Evolutionary conservation across 2,113 vertebrate species (phyloP), one percentile per base, ranked within the genome.

Genomic region (Paracanthobrama guichenoti): DNA sequence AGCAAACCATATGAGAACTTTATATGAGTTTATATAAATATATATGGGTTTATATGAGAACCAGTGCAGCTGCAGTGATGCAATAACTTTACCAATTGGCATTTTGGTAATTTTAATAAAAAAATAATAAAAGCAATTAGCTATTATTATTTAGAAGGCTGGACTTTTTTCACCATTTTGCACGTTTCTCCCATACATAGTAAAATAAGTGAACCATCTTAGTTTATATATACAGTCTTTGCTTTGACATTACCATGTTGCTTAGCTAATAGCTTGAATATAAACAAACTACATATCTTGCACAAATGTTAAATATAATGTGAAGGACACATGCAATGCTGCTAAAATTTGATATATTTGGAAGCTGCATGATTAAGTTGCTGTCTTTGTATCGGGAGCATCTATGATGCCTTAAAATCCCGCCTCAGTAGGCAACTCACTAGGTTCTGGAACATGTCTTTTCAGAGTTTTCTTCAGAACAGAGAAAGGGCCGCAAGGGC

Each of bases 401-500:
- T 75, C 26, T 53, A 31, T 9, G 14, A 31, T 50, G 44, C 73
- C 14, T 75, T 28, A 31, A 75, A 53, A 50, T 75, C 7, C 73
- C 8, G 1, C 10, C 48, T 75, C 44, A 46, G 12, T 73, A 48
- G 24, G 71, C 44, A 73, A 22, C n/a, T 53, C 14, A 31, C 44
- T 39, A 60, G 50, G 35, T 78, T 59, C 13, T 78, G 73, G 73
- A 75, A 18, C 46, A 78, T 59, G 31, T 71, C 44, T 81, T 81
- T 81, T 18, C 26, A 42, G 48, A 82, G 66, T 82, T 72, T 42
- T 92, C 73, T 53, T 75, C 48, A 75, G 48, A 90, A 24, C 71
- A 85, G 90, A 90, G 92, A 89, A 90, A 91, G 88, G 87, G 90
- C 87, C 90, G 90, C 92, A 88, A 91, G 91, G 91, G 89, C 89